Conservation (phyloP, 2,888 invertebrate species). For the Luperina nickerlii region DNA sequence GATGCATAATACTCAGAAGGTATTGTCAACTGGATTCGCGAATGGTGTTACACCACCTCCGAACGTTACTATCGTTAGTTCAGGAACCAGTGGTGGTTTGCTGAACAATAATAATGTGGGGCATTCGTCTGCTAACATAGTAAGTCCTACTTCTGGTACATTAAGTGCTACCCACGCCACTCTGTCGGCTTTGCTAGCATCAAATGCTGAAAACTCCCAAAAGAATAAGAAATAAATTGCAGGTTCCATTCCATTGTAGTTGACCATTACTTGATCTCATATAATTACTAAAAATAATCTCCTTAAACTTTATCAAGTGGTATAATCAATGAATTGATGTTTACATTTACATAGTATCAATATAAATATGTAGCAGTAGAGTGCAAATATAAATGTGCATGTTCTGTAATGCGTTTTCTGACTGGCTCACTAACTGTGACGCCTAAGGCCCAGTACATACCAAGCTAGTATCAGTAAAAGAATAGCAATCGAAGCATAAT, state of each 20-base stretch:
- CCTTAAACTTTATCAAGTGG: slow-evolving; percentile 22
- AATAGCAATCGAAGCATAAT: background rate
- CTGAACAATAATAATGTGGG: slow-evolving; percentile 75
- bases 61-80: slow-evolving; percentile 88
- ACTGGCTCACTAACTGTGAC: background rate
- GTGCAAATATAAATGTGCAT: slow-evolving; percentile 4
- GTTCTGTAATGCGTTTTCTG: background rate
- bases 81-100: slow-evolving; percentile 80
- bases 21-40: slow-evolving; percentile 86
- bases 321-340: slow-evolving; percentile 24
- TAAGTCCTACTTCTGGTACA: slow-evolving; percentile 82
- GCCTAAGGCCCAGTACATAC: background rate
- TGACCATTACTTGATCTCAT: slow-evolving; percentile 60
- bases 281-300: slow-evolving; percentile 32
- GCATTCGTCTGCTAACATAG: slow-evolving; percentile 76
- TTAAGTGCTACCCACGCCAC: slow-evolving; percentile 89
- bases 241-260: slow-evolving; percentile 55
- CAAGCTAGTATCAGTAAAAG: background rate
- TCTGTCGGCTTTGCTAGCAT: slow-evolving; percentile 84
- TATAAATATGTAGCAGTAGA: slow-evolving; percentile 24
- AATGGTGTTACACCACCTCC: slow-evolving; percentile 86
- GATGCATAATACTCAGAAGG: slow-evolving; percentile 89
- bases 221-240: slow-evolving; percentile 65
- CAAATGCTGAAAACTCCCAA: slow-evolving; percentile 70
- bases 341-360: slow-evolving; percentile 12